Evolutionary conservation across 2,888 invertebrate genomes (phyloP).

Genomic region (Tachina grossa): DNA sequence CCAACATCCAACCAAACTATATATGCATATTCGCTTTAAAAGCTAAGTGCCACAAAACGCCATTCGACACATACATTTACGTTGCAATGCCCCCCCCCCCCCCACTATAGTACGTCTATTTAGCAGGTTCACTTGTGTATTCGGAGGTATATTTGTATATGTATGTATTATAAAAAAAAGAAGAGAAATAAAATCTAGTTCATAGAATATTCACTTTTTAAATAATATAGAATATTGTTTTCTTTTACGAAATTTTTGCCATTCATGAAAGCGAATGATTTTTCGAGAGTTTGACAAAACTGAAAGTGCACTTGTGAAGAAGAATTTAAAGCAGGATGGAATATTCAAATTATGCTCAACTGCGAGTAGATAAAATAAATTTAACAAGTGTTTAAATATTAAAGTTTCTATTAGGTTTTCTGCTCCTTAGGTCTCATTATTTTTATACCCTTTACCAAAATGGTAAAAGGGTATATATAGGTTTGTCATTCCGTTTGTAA

Average conservation of each 20-base stretch:
- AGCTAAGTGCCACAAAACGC: conserved; percentile 38
- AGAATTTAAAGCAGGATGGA: conserved; percentile 7
- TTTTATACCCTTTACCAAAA: too few species aligned
- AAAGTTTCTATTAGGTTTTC: too few species aligned
- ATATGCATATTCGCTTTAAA: neutral
- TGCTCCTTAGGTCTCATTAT: too few species aligned
- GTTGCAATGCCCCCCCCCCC: neutral
- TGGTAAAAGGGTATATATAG: too few species aligned
- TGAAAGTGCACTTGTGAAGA: conserved; percentile 27
- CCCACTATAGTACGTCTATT: neutral
- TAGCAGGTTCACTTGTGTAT: neutral
- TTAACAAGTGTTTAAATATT: neutral
- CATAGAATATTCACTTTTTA: conserved; percentile 64
- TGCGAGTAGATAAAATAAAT: neutral
- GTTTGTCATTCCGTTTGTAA: too few species aligned
- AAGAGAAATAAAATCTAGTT: conserved; percentile 44
- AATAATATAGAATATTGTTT: conserved; percentile 36
- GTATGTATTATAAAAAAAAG: neutral
- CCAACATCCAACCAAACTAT: conserved; percentile 37
- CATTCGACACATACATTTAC: neutral
- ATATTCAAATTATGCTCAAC: conserved; percentile 30
- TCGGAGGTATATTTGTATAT: neutral
- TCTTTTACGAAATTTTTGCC: conserved; percentile 17
- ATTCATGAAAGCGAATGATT: conserved; percentile 13
- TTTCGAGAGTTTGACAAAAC: conserved; percentile 48